These are phyloP conservation scores for Drosophila falleni DNA, from an alignment of 2,888 invertebrate genomes.

Conservation along the genomic window DNA sequence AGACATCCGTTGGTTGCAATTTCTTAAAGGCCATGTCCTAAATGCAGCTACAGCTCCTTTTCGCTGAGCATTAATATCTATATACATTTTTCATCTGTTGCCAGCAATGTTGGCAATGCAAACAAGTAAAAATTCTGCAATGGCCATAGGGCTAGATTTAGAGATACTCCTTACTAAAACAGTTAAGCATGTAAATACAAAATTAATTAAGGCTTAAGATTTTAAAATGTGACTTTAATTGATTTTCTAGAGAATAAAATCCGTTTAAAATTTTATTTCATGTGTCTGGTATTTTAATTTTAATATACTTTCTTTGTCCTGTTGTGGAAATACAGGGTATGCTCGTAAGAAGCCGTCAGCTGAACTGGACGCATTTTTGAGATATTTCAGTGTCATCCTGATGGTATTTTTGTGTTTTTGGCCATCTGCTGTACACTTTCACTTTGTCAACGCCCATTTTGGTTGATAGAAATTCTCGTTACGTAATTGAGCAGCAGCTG, in stretches of 20 bases:
- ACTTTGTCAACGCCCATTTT: slow-evolving; percentile 68
- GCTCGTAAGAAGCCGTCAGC: slow-evolving; percentile 21
- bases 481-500: slow-evolving; percentile 48
- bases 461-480: slow-evolving; percentile 38
- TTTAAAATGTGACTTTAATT: background rate
- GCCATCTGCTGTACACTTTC: slow-evolving; percentile 51
- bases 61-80: slow-evolving; percentile 65
- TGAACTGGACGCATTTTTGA: slow-evolving; percentile 49
- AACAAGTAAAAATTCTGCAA: slow-evolving; percentile 31
- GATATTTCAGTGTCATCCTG: slow-evolving; percentile 62
- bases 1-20: slow-evolving; percentile 43
- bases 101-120: slow-evolving; percentile 60
- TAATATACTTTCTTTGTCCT: slow-evolving; percentile 4
- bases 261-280: background rate
- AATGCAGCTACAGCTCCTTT: slow-evolving; percentile 52
- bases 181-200: background rate
- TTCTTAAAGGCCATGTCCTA: slow-evolving; percentile 61
- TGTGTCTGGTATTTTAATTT: background rate
- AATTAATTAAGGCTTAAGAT: background rate
- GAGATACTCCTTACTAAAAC: slow-evolving; percentile 4
- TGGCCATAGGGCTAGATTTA: background rate
- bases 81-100: slow-evolving; percentile 65
- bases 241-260: too few relatives aligned
- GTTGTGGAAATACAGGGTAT: slow-evolving; percentile 24
- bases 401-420: slow-evolving; percentile 60